Evolutionary conservation across 2,113 vertebrate species (phyloP), one percentile per base, ranked within the genome.

Genomic region (Pao palembangensis): DNA sequence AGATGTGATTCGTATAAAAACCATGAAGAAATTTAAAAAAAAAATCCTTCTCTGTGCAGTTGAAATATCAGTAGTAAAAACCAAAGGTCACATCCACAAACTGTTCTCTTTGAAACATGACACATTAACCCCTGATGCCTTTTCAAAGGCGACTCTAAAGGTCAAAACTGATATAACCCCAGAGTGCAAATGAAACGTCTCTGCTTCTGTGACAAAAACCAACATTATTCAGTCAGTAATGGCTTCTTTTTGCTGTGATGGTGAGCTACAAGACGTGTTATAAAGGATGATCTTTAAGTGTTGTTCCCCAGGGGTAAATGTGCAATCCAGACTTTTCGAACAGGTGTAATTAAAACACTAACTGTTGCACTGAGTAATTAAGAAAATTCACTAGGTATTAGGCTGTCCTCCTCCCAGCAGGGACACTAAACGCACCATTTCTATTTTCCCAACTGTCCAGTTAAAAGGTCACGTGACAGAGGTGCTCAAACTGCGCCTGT

Each of bases 81-180:
- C 50, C 71, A 85, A 83, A 81, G 75, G 76, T 69, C 54, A 59
- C n/a, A 47, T 20, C 11, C 53, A 50, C 59, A 61, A 54, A 56
- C 64, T 75, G 67, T 34, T 67, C 54, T 61, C 56, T 43, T 47
- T 16, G 48, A 56, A 46, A 58, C 47, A 52, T 28, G 25, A 65
- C 52, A 56, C 46, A 74, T 79, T 74, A 78, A 73, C 52, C 71
- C 34, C 17, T 64, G 72, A 78, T 73, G 71, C 57, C 54, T 87
- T 72, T 85, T 82, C 76, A 85, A 86, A 86, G 73, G 85, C 80
- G 71, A 81, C 52, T 79, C n/a, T 75, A 88, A 82, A 88, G 86
- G 80, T 79, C 77, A 85, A 28, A 69, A 38, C 64, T 53, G 65
- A 61, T 68, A 65, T 60, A 62, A 73, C 8, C 61, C 60, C 20